These are phyloP conservation scores for Sebastes matsubarae DNA, from an alignment of 2,797 vertebrate genomes.

Conservation along the genomic window DNA sequence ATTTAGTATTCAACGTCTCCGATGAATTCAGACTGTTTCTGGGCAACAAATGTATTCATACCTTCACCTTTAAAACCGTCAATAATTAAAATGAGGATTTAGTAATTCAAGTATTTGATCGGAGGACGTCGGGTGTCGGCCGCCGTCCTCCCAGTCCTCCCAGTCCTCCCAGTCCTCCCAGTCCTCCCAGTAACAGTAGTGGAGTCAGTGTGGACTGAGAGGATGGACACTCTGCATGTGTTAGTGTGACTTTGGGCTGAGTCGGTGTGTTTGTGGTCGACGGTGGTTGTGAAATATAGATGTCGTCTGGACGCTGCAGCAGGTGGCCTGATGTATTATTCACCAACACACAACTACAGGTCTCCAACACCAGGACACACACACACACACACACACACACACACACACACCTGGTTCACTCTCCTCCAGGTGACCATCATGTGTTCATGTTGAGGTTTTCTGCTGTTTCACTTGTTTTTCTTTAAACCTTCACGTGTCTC, in stretches of 20 bases:
- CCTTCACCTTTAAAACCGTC: not conserved
- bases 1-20: not conserved
- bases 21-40: not conserved
- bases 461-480: too few relatives aligned
- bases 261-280: slow-evolving; percentile 2
- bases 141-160: not conserved
- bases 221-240: not conserved
- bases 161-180: not conserved
- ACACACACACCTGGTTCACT: too few relatives aligned
- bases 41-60: not conserved
- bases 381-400: too few relatives aligned
- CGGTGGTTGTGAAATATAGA: slow-evolving; percentile 40
- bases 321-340: slow-evolving; percentile 56
- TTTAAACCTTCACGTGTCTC: not conserved
- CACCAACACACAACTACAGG: slow-evolving; percentile 1
- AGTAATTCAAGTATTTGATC: not conserved
- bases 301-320: slow-evolving; percentile 35
- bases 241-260: not conserved
- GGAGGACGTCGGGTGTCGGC: not conserved
- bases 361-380: not conserved
- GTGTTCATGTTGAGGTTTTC: not conserved
- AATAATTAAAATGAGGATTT: not conserved
- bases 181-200: not conserved
- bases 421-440: too few relatives aligned
- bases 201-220: not conserved